These are phyloP conservation scores for Barypeithes pellucidus DNA, from an alignment of 2,888 invertebrate species.

Conservation along the genomic window DNA sequence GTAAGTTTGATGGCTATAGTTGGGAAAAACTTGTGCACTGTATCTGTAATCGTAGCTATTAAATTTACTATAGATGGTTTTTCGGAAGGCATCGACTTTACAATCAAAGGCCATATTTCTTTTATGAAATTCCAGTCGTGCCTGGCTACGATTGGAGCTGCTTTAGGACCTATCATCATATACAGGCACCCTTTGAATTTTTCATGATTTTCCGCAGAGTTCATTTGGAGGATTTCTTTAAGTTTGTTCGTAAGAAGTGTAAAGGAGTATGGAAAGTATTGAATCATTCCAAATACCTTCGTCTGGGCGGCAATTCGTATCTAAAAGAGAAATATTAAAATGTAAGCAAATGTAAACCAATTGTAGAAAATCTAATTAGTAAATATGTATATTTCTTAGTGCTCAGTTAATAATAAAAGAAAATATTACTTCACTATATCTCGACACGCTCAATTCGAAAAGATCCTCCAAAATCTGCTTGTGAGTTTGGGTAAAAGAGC, in stretches of 20 bases:
- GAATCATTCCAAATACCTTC: conserved; percentile 77
- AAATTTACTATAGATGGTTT: conserved; percentile 85
- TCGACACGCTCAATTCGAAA: conserved; percentile 76
- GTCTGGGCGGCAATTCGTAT: conserved; percentile 80
- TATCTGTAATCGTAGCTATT: conserved; percentile 74
- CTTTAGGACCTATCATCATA: conserved; percentile 80
- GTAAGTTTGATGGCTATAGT: conserved; percentile 76
- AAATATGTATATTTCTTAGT: no score
- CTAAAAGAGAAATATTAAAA: conserved; percentile 69
- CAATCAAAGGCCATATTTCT: conserved; percentile 85
- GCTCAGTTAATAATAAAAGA: not conserved
- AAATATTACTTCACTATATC: conserved; percentile 77
- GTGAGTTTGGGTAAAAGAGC: conserved; percentile 76
- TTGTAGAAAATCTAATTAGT: no score
- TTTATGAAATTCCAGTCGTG: conserved; percentile 84
- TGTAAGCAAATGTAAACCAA: no score
- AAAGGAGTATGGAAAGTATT: conserved; percentile 82
- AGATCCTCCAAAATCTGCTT: conserved; percentile 76
- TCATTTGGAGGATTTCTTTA: conserved; percentile 75
- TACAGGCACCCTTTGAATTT: conserved; percentile 86
- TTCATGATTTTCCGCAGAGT: conserved; percentile 77
- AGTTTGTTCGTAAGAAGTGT: conserved; percentile 77
- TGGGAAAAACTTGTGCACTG: conserved; percentile 76
- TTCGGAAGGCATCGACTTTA: conserved; percentile 87
- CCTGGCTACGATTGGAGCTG: conserved; percentile 78